Base-by-base conservation (phyloP, 2,113 vertebrate species). In the Fukomys damarensis region DNA sequence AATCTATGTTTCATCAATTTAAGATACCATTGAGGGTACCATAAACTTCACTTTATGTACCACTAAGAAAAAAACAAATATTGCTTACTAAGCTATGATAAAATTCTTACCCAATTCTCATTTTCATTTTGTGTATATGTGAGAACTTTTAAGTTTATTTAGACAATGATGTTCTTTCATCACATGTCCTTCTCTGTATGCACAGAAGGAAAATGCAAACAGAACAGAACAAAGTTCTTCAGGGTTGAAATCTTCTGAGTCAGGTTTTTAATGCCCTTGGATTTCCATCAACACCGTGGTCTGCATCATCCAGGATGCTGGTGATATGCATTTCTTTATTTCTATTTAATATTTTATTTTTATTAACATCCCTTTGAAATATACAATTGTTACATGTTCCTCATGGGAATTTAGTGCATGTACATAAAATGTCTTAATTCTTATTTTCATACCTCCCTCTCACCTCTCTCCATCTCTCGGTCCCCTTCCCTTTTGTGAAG, bases 121-220 rank as follows among this genome's bases (percentile, higher is more conserved):
- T 74, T 92, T 95, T 84, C 52, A n/a, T 87, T 92, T 92, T 59
- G 12, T 61, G 58, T 49, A n/a, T 54, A 30, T 3, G 35, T 59
- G 56, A 86, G 43, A 12, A 65, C 9, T 72, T 96, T 92, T 82
- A 91, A 66, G 32, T 24, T 80, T 65, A 85, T 41, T 87, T 94
- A 65, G 43, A 74, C 16, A 68, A 24, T 61, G 26, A 7, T 68
- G 43, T 84, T 80, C 38, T 79, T 63, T 74, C 70, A 65, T 88
- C 32, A 49, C 6, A 3, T 5, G 5, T 70, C 24, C 13, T 68
- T 38, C 20, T 83, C 65, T 32, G 32, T 74, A 3, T 24, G 49
- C 41, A 52, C 19, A n/a, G 63, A 58, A 65, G 14, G 59, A 86
- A 91, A 82, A 54, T 35, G 28, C 24, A 93, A 93, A 79, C 12